phyloP scores from a whole-genome alignment of 2,888 invertebrate genomes.

The Athalia circularis region DNA sequence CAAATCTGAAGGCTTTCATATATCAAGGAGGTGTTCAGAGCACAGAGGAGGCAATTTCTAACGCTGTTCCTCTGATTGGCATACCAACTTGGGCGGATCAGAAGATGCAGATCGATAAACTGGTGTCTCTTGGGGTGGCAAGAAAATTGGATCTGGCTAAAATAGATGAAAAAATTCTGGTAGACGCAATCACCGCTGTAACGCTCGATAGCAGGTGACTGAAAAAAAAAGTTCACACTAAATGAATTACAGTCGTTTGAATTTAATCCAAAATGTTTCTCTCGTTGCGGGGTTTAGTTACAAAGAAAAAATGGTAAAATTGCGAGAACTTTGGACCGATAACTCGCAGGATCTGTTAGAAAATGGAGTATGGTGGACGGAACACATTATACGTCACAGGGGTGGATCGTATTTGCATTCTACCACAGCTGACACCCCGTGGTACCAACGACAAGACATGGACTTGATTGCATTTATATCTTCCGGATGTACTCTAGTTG shows the following conservation, averaged over 20 bases:
- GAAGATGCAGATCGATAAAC: constrained; percentile 49
- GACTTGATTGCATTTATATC: constrained; percentile 56
- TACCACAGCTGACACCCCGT: constrained; percentile 50
- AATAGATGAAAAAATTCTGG: constrained; percentile 47
- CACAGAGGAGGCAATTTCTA: constrained; percentile 59
- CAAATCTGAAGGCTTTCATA: constrained; percentile 59
- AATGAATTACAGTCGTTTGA: not conserved
- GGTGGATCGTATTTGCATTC: constrained; percentile 55
- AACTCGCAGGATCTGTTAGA: constrained; percentile 53
- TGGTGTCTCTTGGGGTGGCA: constrained; percentile 53
- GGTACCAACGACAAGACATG: constrained; percentile 55
- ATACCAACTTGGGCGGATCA: constrained; percentile 61
- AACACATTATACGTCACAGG: constrained; percentile 59
- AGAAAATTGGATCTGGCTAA: constrained; percentile 47
- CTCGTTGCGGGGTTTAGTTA: constrained; percentile 51
- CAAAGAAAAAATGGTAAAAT: constrained; percentile 54
- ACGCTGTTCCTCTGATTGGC: constrained; percentile 59
- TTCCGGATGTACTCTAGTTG: constrained; percentile 19
- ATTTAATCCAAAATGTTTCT: not conserved
- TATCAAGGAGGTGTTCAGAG: constrained; percentile 63
- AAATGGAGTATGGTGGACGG: constrained; percentile 58
- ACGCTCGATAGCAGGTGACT: constrained; percentile 52
- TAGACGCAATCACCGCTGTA: constrained; percentile 51
- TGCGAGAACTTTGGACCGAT: constrained; percentile 43
- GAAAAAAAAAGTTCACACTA: not conserved